These are phyloP conservation scores for Sthenelais limicola DNA, from an alignment of 2,888 invertebrate species.

Conservation along the genomic window DNA sequence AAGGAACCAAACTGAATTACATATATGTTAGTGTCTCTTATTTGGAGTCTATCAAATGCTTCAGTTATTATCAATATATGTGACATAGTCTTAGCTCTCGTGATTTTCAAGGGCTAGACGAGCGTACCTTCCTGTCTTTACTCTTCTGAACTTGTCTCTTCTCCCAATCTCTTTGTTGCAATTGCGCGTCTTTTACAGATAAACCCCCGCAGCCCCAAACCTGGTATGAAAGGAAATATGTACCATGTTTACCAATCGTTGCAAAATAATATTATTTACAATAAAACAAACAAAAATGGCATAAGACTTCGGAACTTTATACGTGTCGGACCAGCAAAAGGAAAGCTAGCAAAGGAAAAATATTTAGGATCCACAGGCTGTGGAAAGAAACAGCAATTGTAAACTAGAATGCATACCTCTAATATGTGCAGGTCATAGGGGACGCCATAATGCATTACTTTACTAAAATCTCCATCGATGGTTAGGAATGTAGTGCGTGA, in stretches of 20 bases:
- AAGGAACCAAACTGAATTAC: neutral
- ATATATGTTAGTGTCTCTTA: too few species aligned
- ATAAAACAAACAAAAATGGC: too few species aligned
- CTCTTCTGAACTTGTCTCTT: constrained; percentile 90
- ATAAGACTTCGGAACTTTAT: too few species aligned
- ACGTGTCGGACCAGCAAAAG: too few species aligned
- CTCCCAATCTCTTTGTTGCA: constrained; percentile 93
- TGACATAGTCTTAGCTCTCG: neutral
- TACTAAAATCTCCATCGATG: constrained; percentile 84
- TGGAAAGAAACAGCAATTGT: too few species aligned
- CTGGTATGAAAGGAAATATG: constrained; percentile 72
- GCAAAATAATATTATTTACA: neutral
- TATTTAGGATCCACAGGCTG: too few species aligned
- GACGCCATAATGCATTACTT: constrained; percentile 74
- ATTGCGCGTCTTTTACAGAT: constrained; percentile 79
- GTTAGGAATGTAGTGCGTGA: constrained; percentile 83
- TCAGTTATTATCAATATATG: neutral
- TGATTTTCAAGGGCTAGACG: neutral
- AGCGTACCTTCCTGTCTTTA: constrained; percentile 43
- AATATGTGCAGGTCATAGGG: constrained; percentile 59
- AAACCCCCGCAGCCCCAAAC: constrained; percentile 72
- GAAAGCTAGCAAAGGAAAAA: too few species aligned
- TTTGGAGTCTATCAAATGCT: neutral
- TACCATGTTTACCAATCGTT: neutral
- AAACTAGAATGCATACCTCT: too few species aligned